A percentile compares a stretch with the other conserved stretches of the same genome.
These are phyloP conservation scores for Agapostemon virescens DNA, from an alignment of 2,888 invertebrate genomes.

Conservation along the genomic window DNA sequence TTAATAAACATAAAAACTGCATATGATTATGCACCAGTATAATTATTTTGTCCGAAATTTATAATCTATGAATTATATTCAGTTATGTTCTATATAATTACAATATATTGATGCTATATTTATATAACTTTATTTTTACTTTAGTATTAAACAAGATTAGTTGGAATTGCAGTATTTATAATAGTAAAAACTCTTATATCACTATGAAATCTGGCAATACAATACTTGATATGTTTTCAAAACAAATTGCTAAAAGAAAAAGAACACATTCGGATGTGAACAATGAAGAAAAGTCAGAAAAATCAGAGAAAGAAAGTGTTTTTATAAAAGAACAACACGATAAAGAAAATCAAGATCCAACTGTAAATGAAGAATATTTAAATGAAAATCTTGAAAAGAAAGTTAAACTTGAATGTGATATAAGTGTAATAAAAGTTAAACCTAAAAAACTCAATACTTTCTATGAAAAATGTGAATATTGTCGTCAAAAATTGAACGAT, in stretches of 20 bases:
- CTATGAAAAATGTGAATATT: slow-evolving; percentile 80
- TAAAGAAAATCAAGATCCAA: slow-evolving; percentile 46
- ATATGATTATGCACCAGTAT: not conserved
- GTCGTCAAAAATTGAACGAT: slow-evolving; percentile 81
- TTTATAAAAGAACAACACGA: not conserved
- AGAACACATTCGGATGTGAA: not conserved
- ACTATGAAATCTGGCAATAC: slow-evolving; percentile 10
- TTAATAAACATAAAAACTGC: not conserved
- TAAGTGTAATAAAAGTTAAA: slow-evolving; percentile 22
- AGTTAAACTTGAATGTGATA: slow-evolving; percentile 43
- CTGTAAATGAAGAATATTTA: slow-evolving; percentile 11
- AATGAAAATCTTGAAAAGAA: slow-evolving; percentile 52
- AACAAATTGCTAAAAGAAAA: slow-evolving; percentile 41
- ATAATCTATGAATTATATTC: not conserved
- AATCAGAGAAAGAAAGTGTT: not conserved
- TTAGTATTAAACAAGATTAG: not conserved
- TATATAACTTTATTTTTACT: not conserved
- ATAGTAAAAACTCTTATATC: not conserved
- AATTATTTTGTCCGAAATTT: not conserved
- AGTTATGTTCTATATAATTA: too few relatives aligned
- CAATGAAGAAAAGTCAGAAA: not conserved
- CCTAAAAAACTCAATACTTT: slow-evolving; percentile 40
- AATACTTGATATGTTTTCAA: slow-evolving; percentile 40
- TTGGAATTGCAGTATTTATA: not conserved
- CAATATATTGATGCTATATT: not conserved